A percentile compares a stretch with the other conserved stretches of the same genome.
phyloP scores from a whole-genome alignment of 2,113 vertebrate species.

The Ciconia stormi region DNA sequence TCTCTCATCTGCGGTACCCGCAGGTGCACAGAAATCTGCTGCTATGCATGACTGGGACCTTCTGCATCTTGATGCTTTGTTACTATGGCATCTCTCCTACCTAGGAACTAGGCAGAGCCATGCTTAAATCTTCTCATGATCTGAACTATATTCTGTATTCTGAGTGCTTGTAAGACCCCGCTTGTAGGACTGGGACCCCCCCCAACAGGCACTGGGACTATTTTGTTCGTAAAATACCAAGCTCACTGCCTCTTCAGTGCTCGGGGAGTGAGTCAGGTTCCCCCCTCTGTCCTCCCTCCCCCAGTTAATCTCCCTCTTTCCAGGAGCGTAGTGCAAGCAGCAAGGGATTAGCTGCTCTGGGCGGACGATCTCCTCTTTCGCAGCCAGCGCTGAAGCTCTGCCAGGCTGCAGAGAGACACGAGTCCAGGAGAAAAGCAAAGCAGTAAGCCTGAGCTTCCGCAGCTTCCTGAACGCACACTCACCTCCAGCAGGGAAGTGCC shows the following conservation, averaged over 20 bases:
- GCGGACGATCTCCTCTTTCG: not conserved
- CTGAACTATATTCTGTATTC: not conserved
- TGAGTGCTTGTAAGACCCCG: not conserved
- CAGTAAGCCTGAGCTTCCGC: not conserved
- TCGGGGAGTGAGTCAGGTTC: not conserved
- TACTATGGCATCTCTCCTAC: not conserved
- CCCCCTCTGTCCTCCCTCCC: accelerated
- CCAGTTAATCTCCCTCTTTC: not conserved
- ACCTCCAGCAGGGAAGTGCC: not conserved
- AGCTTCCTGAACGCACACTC: accelerated
- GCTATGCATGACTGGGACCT: not conserved
- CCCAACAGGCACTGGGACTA: not conserved
- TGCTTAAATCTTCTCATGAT: not conserved
- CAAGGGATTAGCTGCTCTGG: not conserved
- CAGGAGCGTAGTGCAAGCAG: not conserved
- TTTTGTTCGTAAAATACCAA: not conserved
- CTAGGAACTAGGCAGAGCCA: not conserved
- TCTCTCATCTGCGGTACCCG: not conserved
- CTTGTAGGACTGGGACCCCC: not conserved
- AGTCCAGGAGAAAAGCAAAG: not conserved
- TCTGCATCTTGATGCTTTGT: not conserved
- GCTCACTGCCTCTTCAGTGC: not conserved
- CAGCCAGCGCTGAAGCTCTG: not conserved
- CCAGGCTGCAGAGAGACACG: not conserved
- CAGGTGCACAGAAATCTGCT: not conserved